phyloP scores from a whole-genome alignment of 2,113 vertebrate genomes.

The Isichthys henryi region DNA sequence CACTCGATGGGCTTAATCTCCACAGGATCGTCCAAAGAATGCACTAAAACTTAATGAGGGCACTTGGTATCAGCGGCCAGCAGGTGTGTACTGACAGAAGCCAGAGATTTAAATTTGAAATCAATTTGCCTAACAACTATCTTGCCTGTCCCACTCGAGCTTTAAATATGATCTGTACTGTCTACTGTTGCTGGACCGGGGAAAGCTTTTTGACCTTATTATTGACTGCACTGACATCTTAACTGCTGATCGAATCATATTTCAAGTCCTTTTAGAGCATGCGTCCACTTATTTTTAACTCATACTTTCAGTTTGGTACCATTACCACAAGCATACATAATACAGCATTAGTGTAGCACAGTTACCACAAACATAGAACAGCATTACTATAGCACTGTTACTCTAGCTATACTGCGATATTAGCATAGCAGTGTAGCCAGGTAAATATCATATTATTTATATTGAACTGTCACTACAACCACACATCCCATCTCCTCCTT shows the following conservation, averaged over 20 bases:
- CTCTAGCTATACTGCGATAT: neutral
- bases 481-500: neutral
- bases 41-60: slow-evolving; percentile 48
- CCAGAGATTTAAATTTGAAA: slow-evolving; percentile 35
- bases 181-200: neutral
- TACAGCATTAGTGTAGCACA: neutral
- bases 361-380: neutral
- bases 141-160: slow-evolving; percentile 36
- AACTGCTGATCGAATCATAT: neutral
- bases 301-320: neutral
- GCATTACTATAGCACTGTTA: neutral
- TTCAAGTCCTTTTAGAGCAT: neutral
- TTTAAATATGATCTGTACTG: slow-evolving; percentile 28
- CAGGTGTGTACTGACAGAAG: slow-evolving; percentile 44
- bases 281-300: neutral
- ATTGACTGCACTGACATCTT: neutral
- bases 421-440: neutral
- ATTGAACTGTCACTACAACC: neutral
- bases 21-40: slow-evolving; percentile 35
- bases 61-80: slow-evolving; percentile 34
- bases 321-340: neutral
- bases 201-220: neutral
- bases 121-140: slow-evolving; percentile 40
- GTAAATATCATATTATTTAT: neutral
- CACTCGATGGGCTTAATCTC: slow-evolving; percentile 38